Evolutionary conservation across 2,888 invertebrate species (phyloP).

Genomic region (Chydorus sphaericus): DNA sequence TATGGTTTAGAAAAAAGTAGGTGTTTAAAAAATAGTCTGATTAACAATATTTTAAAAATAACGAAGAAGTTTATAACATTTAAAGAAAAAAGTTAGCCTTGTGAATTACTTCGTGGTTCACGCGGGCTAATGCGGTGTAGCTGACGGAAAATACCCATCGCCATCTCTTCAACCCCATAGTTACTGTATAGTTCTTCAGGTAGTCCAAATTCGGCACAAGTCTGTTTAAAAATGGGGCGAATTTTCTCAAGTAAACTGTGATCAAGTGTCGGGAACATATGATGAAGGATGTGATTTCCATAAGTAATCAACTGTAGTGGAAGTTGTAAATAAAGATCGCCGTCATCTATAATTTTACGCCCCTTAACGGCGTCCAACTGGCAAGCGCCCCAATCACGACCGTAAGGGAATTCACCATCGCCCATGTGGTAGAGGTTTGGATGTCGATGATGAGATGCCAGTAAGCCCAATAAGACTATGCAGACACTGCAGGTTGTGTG

Average conservation of each 20-base stretch:
- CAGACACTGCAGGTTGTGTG: constrained; percentile 16
- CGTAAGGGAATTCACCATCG: constrained; percentile 40
- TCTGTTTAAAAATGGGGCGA: constrained; percentile 44
- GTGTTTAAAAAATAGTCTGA: no score
- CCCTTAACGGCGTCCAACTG: constrained; percentile 60
- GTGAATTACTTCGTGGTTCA: no score
- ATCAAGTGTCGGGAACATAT: constrained; percentile 65
- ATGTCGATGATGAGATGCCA: constrained; percentile 66
- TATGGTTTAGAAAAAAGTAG: no score
- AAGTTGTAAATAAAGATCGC: no score
- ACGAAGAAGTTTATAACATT: no score
- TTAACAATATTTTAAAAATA: no score
- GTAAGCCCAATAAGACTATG: constrained; percentile 45
- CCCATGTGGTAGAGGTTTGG: constrained; percentile 65
- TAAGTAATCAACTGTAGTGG: constrained; percentile 54
- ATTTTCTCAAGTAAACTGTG: constrained; percentile 52
- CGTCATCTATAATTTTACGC: constrained; percentile 47
- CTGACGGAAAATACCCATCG: background rate
- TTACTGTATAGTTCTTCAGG: constrained; percentile 5
- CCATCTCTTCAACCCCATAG: background rate
- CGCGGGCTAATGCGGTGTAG: background rate
- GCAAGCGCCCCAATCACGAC: constrained; percentile 59
- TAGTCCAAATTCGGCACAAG: constrained; percentile 44
- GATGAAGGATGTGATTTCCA: constrained; percentile 64
- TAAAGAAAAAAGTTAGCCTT: no score